Evolutionary conservation across 2,797 vertebrate genomes (phyloP), one percentile per base, ranked within the genome.

Genomic region (Lepilemur ruficaudatus): DNA sequence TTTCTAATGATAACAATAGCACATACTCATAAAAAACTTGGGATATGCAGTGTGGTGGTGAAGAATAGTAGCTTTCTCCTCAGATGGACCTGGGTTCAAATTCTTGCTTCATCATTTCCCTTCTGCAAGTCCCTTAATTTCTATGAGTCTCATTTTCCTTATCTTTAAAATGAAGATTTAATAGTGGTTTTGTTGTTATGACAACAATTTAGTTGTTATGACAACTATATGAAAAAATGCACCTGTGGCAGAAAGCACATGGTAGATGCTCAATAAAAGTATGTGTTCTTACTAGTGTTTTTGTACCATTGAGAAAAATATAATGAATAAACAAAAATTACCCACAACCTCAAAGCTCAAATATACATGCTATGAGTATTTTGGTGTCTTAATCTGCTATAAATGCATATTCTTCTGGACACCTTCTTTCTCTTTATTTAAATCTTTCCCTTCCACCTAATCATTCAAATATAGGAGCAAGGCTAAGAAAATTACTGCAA

Each of bases 381-480:
- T 38, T 84, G 43, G 55, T 57, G 55, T 57, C 25, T 57, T 25
- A 57, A 57, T 91, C 61, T 89, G 25, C n/a, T 57, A 1, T 57
- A 81, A 86, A 93, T 35, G 73, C 15, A 48, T 61, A 83, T 35
- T 32, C 14, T 67, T 48, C 67, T 48, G 89, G 30, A 48, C 41
- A 67, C 1, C n/a, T 76, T 79, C n/a, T 13, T 30, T 78, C 7
- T 88, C 48, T 76, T 78, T 52, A 84, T 80, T 63, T 84, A 89
- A 85, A 72, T 91, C 22, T 76, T 93, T 83, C 65, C 52, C 52
- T 94, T 87, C 50, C 46, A 83, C 23, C 14, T 86, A 91, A 50
- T 91, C 73, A 86, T 69, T 89, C 4, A 72, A 96, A 92, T 85
- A 35, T 55, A 65, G 35, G 52, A 92, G 38, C 55, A 93, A 94